phyloP scores from a whole-genome alignment of 2,888 invertebrate genomes.

The Epsilonema sp. region DNA sequence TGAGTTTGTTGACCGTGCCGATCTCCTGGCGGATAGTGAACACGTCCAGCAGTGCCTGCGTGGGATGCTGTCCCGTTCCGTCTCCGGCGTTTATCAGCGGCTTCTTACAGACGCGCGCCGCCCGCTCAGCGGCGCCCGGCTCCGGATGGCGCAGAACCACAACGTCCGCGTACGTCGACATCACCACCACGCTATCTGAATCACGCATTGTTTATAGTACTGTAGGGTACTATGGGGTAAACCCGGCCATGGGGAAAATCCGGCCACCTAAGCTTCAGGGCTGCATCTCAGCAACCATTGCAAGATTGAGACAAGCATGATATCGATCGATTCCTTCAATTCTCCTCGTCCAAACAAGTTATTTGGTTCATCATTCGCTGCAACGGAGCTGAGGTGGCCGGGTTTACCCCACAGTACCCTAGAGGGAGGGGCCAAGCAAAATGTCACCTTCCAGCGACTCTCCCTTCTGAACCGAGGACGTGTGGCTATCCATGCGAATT shows the following conservation, averaged over 20 bases:
- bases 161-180: constrained; percentile 55
- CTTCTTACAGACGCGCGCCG: constrained; percentile 12
- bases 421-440: too few relatives aligned
- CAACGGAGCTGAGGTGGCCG: too few relatives aligned
- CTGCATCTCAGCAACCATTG: too few relatives aligned
- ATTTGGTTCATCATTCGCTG: too few relatives aligned
- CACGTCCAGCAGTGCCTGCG: constrained; percentile 85
- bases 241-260: too few relatives aligned
- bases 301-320: too few relatives aligned
- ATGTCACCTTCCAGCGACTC: constrained; percentile 63
- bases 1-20: constrained; percentile 88
- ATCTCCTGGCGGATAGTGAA: constrained; percentile 97
- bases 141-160: constrained; percentile 81
- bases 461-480: constrained; percentile 82
- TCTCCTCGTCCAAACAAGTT: too few relatives aligned
- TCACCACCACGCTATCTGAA: constrained; percentile 33
- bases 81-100: constrained; percentile 87
- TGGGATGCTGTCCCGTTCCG: constrained; percentile 88
- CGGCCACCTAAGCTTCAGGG: too few relatives aligned
- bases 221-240: too few relatives aligned
- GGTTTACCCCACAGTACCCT: too few relatives aligned
- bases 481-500: constrained; percentile 51
- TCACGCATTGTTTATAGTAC: too few relatives aligned
- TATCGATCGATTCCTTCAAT: too few relatives aligned
- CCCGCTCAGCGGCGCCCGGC: constrained; percentile 56